phyloP scores from a whole-genome alignment of 2,113 vertebrate species.

The Chitala chitala region DNA sequence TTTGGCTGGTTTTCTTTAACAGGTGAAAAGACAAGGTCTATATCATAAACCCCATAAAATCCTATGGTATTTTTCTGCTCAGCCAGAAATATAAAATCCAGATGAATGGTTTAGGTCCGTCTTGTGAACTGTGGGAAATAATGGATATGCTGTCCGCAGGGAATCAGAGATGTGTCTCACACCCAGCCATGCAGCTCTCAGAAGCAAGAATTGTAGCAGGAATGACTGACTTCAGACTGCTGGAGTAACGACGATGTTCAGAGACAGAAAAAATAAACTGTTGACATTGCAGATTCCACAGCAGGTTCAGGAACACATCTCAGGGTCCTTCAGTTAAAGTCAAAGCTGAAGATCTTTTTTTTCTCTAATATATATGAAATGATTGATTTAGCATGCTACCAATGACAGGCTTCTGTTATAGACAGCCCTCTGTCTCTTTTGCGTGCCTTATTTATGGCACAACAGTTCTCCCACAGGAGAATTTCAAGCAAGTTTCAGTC shows the following conservation, averaged over 20 bases:
- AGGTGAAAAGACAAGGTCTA: not conserved
- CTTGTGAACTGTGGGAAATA: not conserved
- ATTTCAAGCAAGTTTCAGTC: not conserved
- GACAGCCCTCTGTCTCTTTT: no score
- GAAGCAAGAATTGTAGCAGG: not conserved
- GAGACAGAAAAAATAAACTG: not conserved
- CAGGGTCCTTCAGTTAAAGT: not conserved
- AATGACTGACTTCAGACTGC: not conserved
- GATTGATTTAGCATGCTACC: not conserved
- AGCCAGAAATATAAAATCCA: not conserved
- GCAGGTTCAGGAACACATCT: not conserved
- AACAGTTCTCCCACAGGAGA: not conserved
- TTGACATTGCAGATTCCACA: not conserved
- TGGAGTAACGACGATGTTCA: not conserved
- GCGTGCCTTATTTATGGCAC: not conserved
- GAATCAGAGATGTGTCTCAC: not conserved
- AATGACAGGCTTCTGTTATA: not conserved
- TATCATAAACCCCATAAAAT: no score
- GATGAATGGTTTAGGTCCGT: no score
- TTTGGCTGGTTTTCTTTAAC: not conserved
- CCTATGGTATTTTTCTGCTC: no score
- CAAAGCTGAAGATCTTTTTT: not conserved
- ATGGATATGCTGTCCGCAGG: not conserved
- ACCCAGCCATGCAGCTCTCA: not conserved
- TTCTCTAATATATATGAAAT: not conserved